A percentile compares a stretch with the other conserved stretches of the same genome.
These are phyloP conservation scores for Dromius quadrimaculatus DNA, from an alignment of 2,888 invertebrate species.

Conservation along the genomic window DNA sequence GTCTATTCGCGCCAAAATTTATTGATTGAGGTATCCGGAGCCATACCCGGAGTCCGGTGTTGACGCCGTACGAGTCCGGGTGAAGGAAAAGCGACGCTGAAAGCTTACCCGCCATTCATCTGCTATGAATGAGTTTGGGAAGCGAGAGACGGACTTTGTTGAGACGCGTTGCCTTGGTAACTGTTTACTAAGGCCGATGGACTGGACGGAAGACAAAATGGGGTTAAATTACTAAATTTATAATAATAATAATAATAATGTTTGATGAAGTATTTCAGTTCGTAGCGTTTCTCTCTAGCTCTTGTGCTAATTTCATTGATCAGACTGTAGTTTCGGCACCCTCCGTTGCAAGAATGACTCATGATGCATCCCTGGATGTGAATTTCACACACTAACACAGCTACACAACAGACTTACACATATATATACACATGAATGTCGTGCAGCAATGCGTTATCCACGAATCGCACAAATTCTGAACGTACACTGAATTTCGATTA, in stretches of 20 bases:
- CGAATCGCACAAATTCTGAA: conserved; percentile 42
- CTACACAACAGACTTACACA: neutral
- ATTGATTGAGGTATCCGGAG: too few species aligned
- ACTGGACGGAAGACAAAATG: too few species aligned
- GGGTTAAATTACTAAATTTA: too few species aligned
- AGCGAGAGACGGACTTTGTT: conserved; percentile 26
- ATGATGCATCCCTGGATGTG: conserved; percentile 52
- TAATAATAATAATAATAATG: too few species aligned
- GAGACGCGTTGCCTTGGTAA: conserved; percentile 31
- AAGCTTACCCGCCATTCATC: conserved; percentile 39
- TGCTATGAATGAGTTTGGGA: conserved; percentile 43
- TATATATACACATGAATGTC: conserved; percentile 16
- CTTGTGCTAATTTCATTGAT: conserved; percentile 51
- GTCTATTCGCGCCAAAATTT: too few species aligned
- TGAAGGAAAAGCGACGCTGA: too few species aligned
- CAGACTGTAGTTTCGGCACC: conserved; percentile 45
- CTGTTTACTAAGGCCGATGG: conserved; percentile 29
- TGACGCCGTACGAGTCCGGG: too few species aligned
- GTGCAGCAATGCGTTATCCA: conserved; percentile 29
- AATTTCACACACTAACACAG: conserved; percentile 45
- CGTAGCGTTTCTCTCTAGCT: too few species aligned
- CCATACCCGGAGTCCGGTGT: too few species aligned
- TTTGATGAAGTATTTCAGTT: too few species aligned
- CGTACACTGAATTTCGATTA: conserved; percentile 43
- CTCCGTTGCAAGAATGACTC: conserved; percentile 54